phyloP scores from a whole-genome alignment of 2,888 invertebrate species.

The Agonopterix arenella region DNA sequence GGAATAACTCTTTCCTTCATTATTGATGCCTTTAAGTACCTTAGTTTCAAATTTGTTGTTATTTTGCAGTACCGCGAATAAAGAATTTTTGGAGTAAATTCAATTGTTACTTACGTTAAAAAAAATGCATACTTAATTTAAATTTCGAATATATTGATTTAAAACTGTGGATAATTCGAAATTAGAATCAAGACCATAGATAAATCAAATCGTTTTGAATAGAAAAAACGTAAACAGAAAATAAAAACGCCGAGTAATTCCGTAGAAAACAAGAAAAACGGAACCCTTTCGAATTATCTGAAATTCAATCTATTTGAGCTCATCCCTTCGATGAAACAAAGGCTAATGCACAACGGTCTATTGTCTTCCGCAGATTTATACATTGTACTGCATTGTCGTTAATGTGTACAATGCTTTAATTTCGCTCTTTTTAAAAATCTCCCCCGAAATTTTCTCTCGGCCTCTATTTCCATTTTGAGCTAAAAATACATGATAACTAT shows the following conservation, averaged over 20 bases:
- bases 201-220: no score
- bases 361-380: conserved; percentile 69
- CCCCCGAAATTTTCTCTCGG: conserved; percentile 33
- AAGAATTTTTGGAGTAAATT: no score
- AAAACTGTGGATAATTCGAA: no score
- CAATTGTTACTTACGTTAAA: no score
- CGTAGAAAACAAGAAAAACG: conserved; percentile 49
- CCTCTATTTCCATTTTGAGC: conserved; percentile 10
- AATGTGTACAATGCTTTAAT: conserved; percentile 63
- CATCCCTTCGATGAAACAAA: conserved; percentile 65
- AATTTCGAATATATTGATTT: no score
- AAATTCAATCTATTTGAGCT: conserved; percentile 70
- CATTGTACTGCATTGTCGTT: conserved; percentile 62
- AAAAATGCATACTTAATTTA: no score
- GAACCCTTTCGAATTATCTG: conserved; percentile 63
- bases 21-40: background rate
- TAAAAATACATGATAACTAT: background rate
- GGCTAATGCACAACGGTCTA: conserved; percentile 57
- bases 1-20: conserved; percentile 9
- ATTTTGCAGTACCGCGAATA: no score
- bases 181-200: no score
- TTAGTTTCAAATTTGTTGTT: background rate
- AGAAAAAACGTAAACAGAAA: background rate
- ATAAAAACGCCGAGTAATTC: conserved; percentile 15
- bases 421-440: conserved; percentile 42